Conservation (phyloP, 2,888 invertebrate genomes). For the Pherbina coryleti region DNA sequence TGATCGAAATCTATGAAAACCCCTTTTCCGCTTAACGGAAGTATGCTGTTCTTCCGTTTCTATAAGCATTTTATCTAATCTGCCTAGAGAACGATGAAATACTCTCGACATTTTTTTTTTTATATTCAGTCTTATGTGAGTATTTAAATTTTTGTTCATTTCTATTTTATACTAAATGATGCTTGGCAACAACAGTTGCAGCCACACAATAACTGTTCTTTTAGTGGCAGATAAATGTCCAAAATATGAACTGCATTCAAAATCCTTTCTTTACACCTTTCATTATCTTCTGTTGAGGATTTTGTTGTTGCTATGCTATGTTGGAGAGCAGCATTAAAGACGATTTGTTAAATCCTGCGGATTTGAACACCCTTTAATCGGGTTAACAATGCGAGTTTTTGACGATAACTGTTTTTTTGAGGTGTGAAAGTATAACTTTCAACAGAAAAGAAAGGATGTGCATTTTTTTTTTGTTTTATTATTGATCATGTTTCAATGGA, state of each 20-base stretch:
- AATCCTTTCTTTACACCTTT: conserved; percentile 52
- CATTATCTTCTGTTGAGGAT: not conserved
- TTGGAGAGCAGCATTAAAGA: not conserved
- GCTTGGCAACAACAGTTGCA: conserved; percentile 14
- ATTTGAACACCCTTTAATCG: conserved; percentile 31
- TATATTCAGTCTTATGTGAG: conserved; percentile 26
- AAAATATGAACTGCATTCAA: conserved; percentile 53
- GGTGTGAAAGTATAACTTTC: conserved; percentile 43
- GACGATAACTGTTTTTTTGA: conserved; percentile 43
- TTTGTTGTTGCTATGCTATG: not conserved
- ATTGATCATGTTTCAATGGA: conserved; percentile 33
- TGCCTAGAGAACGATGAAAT: not conserved
- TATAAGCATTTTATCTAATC: conserved; percentile 9
- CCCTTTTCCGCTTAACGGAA: conserved; percentile 37
- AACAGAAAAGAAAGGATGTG: conserved; percentile 30
- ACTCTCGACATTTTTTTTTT: conserved; percentile 13
- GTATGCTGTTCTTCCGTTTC: conserved; percentile 8
- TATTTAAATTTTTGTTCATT: conserved; percentile 44
- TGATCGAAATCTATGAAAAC: conserved; percentile 35
- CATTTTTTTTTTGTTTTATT: conserved; percentile 34
- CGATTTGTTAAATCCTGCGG: not conserved
- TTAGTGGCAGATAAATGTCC: conserved; percentile 50
- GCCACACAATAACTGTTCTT: conserved; percentile 33
- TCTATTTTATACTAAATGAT: conserved; percentile 41
- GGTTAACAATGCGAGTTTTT: conserved; percentile 13